A percentile compares a stretch with the other conserved stretches of the same genome.
These are phyloP conservation scores for human (Homo sapiens) DNA, from an alignment of 2,113 vertebrate species.

Conservation along the genomic window DNA sequence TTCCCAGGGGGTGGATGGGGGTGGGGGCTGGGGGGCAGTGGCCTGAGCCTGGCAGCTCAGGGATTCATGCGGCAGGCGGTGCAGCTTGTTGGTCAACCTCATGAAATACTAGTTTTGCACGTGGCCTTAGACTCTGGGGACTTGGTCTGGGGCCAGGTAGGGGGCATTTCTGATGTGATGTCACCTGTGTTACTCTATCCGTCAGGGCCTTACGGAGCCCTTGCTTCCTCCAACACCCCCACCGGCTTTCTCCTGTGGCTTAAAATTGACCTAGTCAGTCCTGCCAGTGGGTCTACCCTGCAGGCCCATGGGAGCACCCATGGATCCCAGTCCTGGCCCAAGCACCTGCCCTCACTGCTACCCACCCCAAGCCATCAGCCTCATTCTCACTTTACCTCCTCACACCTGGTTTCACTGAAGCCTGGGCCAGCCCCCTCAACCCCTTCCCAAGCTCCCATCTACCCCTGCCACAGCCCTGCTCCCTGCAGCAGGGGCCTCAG, in stretches of 20 bases:
- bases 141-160: not conserved
- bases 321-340: not conserved
- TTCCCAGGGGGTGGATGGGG: not conserved
- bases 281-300: not conserved
- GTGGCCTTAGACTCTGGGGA: too few relatives aligned
- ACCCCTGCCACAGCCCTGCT: not conserved
- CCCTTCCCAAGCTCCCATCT: not conserved
- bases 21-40: not conserved
- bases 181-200: too few relatives aligned
- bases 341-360: too few relatives aligned
- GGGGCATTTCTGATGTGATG: not conserved
- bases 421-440: not conserved
- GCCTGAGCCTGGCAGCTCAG: not conserved
- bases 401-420: too few relatives aligned
- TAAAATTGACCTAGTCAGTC: not conserved
- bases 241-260: too few relatives aligned
- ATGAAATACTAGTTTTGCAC: accelerated
- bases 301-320: not conserved
- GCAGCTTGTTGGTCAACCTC: not conserved
- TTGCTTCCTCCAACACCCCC: not conserved
- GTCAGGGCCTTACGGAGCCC: accelerated
- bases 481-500: too few relatives aligned
- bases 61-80: not conserved
- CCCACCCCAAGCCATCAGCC: not conserved
- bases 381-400: not conserved